These are phyloP conservation scores for Leucosticte australis DNA, from an alignment of 2,113 vertebrate genomes.

Conservation along the genomic window DNA sequence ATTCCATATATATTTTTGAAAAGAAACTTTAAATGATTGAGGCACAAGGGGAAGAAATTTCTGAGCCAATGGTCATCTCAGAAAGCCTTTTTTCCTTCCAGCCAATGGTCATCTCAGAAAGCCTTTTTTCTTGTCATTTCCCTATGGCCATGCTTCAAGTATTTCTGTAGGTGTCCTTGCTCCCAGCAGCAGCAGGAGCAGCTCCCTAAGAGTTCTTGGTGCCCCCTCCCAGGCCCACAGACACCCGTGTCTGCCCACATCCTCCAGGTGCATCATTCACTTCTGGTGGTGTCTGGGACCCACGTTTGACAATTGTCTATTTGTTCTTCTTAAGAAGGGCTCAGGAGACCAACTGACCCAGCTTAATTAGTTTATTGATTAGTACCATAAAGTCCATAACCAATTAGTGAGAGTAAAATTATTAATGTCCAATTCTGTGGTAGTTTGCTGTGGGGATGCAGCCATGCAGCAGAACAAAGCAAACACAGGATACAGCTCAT, in stretches of 20 bases:
- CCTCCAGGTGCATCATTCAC: background rate
- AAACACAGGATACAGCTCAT: background rate
- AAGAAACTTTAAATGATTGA: background rate
- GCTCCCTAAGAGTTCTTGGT: accelerated
- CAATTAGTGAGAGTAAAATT: conserved; percentile 53
- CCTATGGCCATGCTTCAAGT: no score
- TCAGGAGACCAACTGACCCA: conserved; percentile 34
- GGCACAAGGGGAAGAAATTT: background rate
- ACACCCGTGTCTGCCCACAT: background rate
- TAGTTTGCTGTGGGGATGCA: background rate
- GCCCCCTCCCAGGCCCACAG: accelerated
- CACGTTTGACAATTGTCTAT: background rate
- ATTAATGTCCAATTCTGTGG: conserved; percentile 40
- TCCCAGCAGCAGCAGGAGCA: background rate
- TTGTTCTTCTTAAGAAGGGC: conserved; percentile 11
- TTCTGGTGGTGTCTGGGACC: background rate
- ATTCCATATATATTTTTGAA: background rate
- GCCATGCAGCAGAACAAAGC: background rate
- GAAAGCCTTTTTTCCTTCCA: background rate
- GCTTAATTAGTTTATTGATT: conserved; percentile 66
- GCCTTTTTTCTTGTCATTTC: background rate
- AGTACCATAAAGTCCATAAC: conserved; percentile 55
- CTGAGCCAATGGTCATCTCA: background rate
- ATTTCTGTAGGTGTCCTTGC: background rate
- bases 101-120: background rate